Percentiles rank a stretch among this genome's conserved stretches.
Evolutionary conservation across 2,888 invertebrate species (phyloP).

Genomic region (Ernsta delagoae): DNA sequence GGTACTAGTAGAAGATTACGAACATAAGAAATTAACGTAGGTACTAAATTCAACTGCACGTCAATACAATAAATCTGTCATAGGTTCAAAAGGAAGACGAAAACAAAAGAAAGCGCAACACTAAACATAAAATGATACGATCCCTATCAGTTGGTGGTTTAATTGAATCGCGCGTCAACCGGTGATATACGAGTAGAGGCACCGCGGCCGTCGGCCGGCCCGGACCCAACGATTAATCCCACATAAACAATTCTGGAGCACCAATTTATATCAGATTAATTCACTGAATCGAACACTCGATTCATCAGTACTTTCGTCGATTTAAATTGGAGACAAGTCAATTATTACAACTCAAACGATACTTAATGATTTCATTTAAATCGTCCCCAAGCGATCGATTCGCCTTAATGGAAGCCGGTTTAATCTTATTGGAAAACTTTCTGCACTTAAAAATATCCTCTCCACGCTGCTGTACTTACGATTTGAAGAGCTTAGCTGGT

Average conservation of each 20-base stretch:
- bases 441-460: constrained; percentile 17
- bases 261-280: constrained; percentile 71
- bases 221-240: constrained; percentile 65
- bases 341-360: constrained; percentile 51
- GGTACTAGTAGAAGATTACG: background rate
- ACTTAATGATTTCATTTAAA: constrained; percentile 51
- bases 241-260: constrained; percentile 70
- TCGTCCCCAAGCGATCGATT: constrained; percentile 55
- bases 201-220: constrained; percentile 48
- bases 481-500: constrained; percentile 31
- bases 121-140: constrained; percentile 44
- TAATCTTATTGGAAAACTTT: constrained; percentile 31
- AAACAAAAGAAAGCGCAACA: constrained; percentile 10
- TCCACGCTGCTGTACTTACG: constrained; percentile 17
- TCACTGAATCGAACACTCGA: constrained; percentile 51
- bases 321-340: constrained; percentile 46
- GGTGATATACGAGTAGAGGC: constrained; percentile 69
- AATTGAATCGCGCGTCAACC: constrained; percentile 72
- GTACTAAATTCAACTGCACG: background rate
- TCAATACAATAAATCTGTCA: background rate
- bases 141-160: constrained; percentile 65
- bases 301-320: constrained; percentile 40
- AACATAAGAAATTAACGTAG: background rate
- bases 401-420: constrained; percentile 26
- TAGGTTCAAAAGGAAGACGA: background rate